Conservation (phyloP, 2,113 vertebrate species). For the Uria lomvia region DNA sequence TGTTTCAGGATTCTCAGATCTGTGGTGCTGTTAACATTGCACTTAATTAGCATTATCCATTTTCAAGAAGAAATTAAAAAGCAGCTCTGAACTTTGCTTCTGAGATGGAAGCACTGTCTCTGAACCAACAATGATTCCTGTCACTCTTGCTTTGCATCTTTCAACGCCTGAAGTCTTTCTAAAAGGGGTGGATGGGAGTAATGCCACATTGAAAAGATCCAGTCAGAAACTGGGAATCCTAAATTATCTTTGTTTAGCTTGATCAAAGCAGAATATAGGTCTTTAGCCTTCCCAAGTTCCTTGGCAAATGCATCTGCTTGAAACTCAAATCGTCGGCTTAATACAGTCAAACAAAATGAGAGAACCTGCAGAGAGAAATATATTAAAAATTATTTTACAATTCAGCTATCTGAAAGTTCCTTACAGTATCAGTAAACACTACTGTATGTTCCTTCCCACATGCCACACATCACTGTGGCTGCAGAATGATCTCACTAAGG, state of each 20-base stretch:
- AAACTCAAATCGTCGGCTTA: slow-evolving; percentile 97
- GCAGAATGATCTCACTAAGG: neutral
- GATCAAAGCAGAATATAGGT: slow-evolving; percentile 95
- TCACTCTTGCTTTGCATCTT: slow-evolving; percentile 90
- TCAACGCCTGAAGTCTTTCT: slow-evolving; percentile 93
- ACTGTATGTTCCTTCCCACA: neutral
- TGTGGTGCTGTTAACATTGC: neutral
- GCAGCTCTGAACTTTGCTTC: slow-evolving; percentile 52
- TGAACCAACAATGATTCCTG: neutral
- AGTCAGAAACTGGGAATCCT: slow-evolving; percentile 97
- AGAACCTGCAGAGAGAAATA: slow-evolving; percentile 79
- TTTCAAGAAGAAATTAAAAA: slow-evolving; percentile 31
- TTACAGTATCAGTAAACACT: neutral
- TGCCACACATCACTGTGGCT: neutral
- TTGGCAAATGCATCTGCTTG: slow-evolving; percentile 96
- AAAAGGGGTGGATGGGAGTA: slow-evolving; percentile 97
- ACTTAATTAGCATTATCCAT: neutral
- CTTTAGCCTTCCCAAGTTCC: slow-evolving; percentile 87
- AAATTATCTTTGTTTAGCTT: slow-evolving; percentile 99
- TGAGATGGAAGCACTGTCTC: slow-evolving; percentile 38
- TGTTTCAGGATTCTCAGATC: slow-evolving; percentile 29
- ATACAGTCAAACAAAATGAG: slow-evolving; percentile 93
- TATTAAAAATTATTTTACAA: neutral
- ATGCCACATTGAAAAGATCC: slow-evolving; percentile 99
- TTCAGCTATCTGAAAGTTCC: neutral